Conservation (phyloP, 2,113 vertebrate genomes). For the Brevimyrus niger region DNA sequence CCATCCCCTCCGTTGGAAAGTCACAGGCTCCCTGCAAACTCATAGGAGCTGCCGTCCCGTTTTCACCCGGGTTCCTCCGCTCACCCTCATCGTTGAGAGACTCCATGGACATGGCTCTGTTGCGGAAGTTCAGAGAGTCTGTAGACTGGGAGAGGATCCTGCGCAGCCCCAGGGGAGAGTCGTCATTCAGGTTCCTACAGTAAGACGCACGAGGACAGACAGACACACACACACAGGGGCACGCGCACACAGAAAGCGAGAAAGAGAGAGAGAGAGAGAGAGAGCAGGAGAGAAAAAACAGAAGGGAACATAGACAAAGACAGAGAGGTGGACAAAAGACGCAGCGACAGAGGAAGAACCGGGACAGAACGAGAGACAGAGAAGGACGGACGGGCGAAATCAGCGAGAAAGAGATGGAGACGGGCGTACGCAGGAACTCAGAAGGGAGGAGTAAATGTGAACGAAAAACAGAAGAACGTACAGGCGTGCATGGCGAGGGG, state of each 20-base stretch:
- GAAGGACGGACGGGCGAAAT: background rate
- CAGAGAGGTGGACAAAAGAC: background rate
- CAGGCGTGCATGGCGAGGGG: background rate
- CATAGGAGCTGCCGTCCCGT: background rate
- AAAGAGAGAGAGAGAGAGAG: background rate
- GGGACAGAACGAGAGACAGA: background rate
- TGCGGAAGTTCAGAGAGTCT: conserved; percentile 84
- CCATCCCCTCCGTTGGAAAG: background rate
- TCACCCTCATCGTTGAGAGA: conserved; percentile 86
- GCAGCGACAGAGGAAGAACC: background rate
- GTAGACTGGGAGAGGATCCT: conserved; percentile 90
- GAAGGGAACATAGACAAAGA: background rate
- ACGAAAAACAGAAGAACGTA: background rate
- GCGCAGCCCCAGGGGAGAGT: conserved; percentile 75
- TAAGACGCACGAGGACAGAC: background rate
- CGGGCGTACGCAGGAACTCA: no score
- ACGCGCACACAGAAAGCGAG: background rate
- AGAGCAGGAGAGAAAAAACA: background rate
- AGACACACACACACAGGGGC: background rate
- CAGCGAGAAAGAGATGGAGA: background rate
- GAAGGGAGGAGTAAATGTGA: background rate
- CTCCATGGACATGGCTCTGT: conserved; percentile 82
- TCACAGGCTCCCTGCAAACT: background rate
- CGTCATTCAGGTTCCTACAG: conserved; percentile 69
- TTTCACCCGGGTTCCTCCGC: background rate